These are phyloP conservation scores for Acanthochromis polyacanthus DNA, from an alignment of 2,113 vertebrate genomes.

Conservation along the genomic window DNA sequence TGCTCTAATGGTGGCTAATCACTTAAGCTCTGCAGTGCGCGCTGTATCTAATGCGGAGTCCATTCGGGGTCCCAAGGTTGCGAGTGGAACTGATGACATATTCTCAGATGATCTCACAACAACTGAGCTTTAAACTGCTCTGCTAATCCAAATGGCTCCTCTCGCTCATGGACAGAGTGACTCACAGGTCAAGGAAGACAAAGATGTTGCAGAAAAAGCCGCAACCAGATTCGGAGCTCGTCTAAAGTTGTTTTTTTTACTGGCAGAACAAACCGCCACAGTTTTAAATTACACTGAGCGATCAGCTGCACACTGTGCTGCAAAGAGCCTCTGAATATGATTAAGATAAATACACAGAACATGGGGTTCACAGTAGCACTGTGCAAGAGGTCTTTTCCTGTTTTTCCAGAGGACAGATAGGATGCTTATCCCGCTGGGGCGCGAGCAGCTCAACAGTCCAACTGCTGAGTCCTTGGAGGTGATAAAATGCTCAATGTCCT, in stretches of 20 bases:
- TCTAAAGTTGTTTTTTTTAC: background rate
- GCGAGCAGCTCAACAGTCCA: constrained; percentile 41
- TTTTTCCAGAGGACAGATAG: constrained; percentile 51
- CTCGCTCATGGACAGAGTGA: constrained; percentile 39
- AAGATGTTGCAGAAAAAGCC: constrained; percentile 5
- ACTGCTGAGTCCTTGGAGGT: constrained; percentile 56
- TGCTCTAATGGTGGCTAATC: constrained; percentile 43
- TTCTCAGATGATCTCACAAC: constrained; percentile 60
- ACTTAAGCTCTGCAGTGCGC: constrained; percentile 39
- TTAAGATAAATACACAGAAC: constrained; percentile 27
- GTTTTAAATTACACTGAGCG: background rate
- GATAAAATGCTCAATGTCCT: constrained; percentile 78
- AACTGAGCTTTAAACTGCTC: constrained; percentile 25
- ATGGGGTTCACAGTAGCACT: constrained; percentile 21
- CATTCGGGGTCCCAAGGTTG: constrained; percentile 25
- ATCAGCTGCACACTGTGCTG: background rate
- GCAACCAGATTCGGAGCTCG: background rate
- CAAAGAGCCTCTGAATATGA: constrained; percentile 2
- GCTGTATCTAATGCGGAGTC: constrained; percentile 38
- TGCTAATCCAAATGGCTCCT: constrained; percentile 35
- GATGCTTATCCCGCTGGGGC: constrained; percentile 43
- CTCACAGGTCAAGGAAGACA: constrained; percentile 34
- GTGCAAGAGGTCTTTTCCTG: constrained; percentile 35
- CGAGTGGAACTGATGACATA: constrained; percentile 59
- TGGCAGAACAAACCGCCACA: constrained; percentile 19